Base-by-base conservation (phyloP, 2,888 invertebrate genomes). In the Ennomos fuscantarius region DNA sequence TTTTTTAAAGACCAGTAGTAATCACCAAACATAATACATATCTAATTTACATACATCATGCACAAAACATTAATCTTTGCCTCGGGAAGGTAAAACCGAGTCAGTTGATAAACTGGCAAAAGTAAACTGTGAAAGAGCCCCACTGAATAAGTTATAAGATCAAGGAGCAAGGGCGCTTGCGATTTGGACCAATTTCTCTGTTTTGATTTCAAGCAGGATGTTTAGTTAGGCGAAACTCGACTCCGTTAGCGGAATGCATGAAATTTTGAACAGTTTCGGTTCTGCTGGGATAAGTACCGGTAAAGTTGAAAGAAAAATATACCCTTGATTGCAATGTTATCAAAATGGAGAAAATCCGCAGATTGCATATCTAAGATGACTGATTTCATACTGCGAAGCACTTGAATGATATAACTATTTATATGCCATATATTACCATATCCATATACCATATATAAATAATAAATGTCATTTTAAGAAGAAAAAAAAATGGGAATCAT, bases 131-230 rank as follows among this genome's bases (percentile, higher is more conserved):
- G 63, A 63, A 67, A 67, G 55, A 58, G 63, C 63, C 62, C 51
- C 46, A 51, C 60, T 72, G 73, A 73, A 73, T 73, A 73, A 72
- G 68, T 72, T 68, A 73, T 67, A 63, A 66, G 62, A 63, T 44
- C 60, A 62, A 68, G 66, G 59, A 53, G 58, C 33, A 53, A 45
- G 48, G 45, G 58, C 48, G 56, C 45, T 34, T 53, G 58, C 61
- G 54, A 59, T 66, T 62, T 58, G 60, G 56, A 59, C 65, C 60
- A 62, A 67, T 61, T 54, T 57, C 47, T 55, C 62, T 68, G 69
- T 70, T 71, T 70, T 73, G 68, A 70, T 70, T 73, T 58, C 43
- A 45, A 55, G 49, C 47, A 55, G 47, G 55, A 55, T 60, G 55
- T 60, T 60, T 63, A 55, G 55, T 55, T 60, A 55, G 64, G 68